phyloP scores from a whole-genome alignment of 2,113 vertebrate genomes.

The Pandion haliaetus region DNA sequence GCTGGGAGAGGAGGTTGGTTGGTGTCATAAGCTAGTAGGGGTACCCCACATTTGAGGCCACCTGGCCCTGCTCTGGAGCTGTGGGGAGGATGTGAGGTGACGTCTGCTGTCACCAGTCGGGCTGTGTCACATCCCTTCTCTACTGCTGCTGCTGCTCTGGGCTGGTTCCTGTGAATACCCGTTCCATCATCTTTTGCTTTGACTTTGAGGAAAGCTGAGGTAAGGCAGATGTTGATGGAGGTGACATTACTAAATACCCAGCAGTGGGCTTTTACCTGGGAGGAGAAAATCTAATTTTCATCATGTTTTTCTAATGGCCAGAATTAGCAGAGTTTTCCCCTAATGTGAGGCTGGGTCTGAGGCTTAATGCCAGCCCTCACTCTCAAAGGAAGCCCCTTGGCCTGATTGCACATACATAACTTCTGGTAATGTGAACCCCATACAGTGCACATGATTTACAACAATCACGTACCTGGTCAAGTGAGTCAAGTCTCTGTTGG shows the following conservation, averaged over 20 bases:
- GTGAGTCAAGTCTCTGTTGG: not conserved
- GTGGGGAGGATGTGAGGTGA: not conserved
- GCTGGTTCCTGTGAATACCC: not conserved
- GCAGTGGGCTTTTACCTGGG: not conserved
- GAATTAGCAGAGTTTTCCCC: not conserved
- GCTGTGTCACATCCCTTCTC: not conserved
- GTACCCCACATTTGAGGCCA: not conserved
- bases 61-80: not conserved
- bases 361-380: not conserved
- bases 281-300: not conserved
- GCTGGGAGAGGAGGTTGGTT: not conserved
- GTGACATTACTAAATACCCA: not conserved
- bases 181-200: not conserved
- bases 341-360: not conserved
- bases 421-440: not conserved
- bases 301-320: not conserved
- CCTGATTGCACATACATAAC: not conserved
- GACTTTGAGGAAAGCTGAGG: not conserved
- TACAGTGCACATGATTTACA: accelerated
- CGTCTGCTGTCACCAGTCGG: not conserved
- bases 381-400: not conserved
- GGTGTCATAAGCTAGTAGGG: not conserved
- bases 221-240: not conserved
- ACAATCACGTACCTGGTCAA: not conserved
- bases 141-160: accelerated